Evolutionary conservation across 2,888 invertebrate genomes (phyloP).

Genomic region (Xestia xanthographa): DNA sequence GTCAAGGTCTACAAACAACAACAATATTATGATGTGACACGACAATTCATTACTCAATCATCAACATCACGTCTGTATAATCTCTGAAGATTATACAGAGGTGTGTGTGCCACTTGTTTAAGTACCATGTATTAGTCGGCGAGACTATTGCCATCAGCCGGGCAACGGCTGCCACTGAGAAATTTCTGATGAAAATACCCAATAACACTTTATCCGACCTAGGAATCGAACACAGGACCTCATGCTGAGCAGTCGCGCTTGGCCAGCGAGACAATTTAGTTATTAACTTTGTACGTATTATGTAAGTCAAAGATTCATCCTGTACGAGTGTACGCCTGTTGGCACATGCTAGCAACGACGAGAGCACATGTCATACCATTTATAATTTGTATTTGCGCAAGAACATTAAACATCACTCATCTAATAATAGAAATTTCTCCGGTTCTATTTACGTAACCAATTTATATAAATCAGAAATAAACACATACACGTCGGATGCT

Average conservation of each 20-base stretch:
- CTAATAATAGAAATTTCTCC: background rate
- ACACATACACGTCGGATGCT: conserved; percentile 14
- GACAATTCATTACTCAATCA: background rate
- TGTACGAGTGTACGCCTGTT: background rate
- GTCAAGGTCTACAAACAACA: background rate
- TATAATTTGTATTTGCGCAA: conserved; percentile 15
- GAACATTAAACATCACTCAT: conserved; percentile 19
- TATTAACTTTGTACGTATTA: background rate
- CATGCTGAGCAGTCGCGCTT: background rate
- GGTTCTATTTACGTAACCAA: conserved; percentile 2
- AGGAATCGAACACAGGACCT: background rate
- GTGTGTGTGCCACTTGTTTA: background rate
- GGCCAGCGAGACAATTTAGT: background rate
- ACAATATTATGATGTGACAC: background rate
- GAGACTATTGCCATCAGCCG: background rate
- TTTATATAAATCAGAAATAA: conserved; percentile 24
- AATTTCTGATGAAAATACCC: background rate
- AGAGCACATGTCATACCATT: background rate
- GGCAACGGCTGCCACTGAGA: background rate
- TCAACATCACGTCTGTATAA: background rate
- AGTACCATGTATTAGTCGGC: background rate
- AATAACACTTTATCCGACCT: background rate
- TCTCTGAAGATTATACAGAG: background rate
- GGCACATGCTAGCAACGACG: background rate
- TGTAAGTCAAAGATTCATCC: background rate